Evolutionary conservation across 2,113 vertebrate species (phyloP).

Genomic region (Psittacara wagleri): DNA sequence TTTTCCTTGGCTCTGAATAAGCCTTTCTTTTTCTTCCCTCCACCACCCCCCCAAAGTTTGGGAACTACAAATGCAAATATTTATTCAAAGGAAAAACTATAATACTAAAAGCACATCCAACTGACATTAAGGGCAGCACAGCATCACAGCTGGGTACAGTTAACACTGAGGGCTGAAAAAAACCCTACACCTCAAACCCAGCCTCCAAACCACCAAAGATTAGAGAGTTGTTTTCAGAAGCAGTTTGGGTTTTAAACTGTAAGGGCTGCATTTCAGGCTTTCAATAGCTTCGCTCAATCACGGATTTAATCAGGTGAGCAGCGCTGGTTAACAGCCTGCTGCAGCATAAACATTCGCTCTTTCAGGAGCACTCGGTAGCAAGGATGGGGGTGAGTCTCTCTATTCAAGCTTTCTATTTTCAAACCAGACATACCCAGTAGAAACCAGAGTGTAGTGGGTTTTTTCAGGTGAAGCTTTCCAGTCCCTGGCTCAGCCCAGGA

Average conservation of each 20-base stretch:
- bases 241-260: constrained; percentile 19
- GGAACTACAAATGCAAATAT: constrained; percentile 65
- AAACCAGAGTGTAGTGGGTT: not conserved
- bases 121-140: constrained; percentile 31
- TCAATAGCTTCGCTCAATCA: constrained; percentile 16
- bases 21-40: constrained; percentile 42
- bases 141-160: constrained; percentile 53
- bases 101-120: constrained; percentile 61
- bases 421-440: not conserved
- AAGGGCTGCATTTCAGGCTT: constrained; percentile 40
- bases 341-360: not conserved
- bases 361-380: not conserved
- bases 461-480: constrained; percentile 8
- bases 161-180: constrained; percentile 27
- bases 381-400: not conserved
- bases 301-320: constrained; percentile 25
- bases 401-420: not conserved
- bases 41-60: not conserved
- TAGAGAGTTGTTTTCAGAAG: constrained; percentile 63
- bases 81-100: constrained; percentile 65
- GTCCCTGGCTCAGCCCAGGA: not conserved
- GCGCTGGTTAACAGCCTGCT: constrained; percentile 11
- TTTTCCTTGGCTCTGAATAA: constrained; percentile 59
- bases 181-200: constrained; percentile 22
- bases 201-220: constrained; percentile 57